phyloP scores from a whole-genome alignment of 2,888 invertebrate genomes.

The Trichogramma evanescens region DNA sequence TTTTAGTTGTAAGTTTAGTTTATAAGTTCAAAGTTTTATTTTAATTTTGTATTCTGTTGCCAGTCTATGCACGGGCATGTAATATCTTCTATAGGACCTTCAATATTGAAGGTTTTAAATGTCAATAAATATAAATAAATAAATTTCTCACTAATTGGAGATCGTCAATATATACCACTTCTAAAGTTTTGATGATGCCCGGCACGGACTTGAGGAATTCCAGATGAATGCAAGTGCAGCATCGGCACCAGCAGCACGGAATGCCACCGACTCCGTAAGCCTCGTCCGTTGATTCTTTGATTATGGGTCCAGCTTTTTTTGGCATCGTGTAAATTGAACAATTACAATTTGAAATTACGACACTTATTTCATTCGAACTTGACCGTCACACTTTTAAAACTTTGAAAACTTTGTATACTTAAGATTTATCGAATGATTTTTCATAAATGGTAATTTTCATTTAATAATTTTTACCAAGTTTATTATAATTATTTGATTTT shows the following conservation, averaged over 20 bases:
- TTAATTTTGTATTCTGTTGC: too few relatives aligned
- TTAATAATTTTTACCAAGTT: not conserved
- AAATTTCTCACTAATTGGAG: too few relatives aligned
- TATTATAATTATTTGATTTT: not conserved
- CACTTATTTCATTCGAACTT: not conserved
- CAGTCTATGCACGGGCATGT: too few relatives aligned
- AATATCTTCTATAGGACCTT: too few relatives aligned
- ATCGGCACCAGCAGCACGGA: slow-evolving; percentile 62
- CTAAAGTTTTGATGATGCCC: slow-evolving; percentile 67
- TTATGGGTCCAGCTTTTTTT: slow-evolving; percentile 1
- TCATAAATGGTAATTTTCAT: not conserved
- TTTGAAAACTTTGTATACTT: not conserved
- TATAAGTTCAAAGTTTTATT: too few relatives aligned
- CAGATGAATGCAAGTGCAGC: slow-evolving; percentile 73
- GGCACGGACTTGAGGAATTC: slow-evolving; percentile 68
- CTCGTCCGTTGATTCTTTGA: slow-evolving; percentile 5
- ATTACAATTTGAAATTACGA: too few relatives aligned
- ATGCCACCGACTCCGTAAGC: slow-evolving; percentile 47
- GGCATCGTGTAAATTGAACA: slow-evolving; percentile 3
- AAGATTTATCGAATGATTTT: not conserved
- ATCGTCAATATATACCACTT: slow-evolving; percentile 61
- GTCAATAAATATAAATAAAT: too few relatives aligned
- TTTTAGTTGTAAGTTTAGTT: too few relatives aligned
- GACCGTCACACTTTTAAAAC: not conserved
- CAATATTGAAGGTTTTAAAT: too few relatives aligned